phyloP scores from a whole-genome alignment of 2,113 vertebrate genomes.

The Corythornis madagascariensis region DNA sequence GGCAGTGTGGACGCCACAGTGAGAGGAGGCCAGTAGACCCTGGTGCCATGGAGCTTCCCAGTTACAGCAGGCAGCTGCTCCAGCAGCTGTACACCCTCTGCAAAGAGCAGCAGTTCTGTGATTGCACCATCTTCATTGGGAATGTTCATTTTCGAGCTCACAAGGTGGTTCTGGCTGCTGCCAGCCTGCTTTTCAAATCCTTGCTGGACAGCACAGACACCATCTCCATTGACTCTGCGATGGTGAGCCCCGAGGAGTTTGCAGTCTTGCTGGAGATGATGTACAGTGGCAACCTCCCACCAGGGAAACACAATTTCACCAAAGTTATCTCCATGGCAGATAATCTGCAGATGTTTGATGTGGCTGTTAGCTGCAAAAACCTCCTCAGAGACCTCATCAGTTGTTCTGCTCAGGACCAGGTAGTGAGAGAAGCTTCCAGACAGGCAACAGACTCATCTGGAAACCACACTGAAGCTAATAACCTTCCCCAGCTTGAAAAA shows the following conservation, averaged over 20 bases:
- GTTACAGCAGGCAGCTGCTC: constrained; percentile 86
- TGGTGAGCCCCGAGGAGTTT: constrained; percentile 87
- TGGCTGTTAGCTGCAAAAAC: constrained; percentile 87
- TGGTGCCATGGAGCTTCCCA: constrained; percentile 82
- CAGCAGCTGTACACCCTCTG: constrained; percentile 84
- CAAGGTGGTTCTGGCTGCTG: constrained; percentile 87
- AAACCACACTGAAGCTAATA: neutral
- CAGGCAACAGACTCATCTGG: neutral
- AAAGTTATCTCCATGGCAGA: constrained; percentile 84
- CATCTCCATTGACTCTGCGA: constrained; percentile 81
- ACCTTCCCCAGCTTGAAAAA: constrained; percentile 3
- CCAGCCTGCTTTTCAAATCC: constrained; percentile 89
- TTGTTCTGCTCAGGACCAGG: constrained; percentile 54
- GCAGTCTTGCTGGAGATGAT: constrained; percentile 85
- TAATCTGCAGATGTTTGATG: constrained; percentile 92
- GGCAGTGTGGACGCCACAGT: neutral
- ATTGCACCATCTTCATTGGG: constrained; percentile 85
- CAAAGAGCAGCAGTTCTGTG: constrained; percentile 86
- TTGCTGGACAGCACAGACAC: constrained; percentile 83
- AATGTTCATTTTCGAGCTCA: constrained; percentile 81
- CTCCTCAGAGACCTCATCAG: constrained; percentile 81
- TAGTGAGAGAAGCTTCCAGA: constrained; percentile 8
- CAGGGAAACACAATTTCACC: constrained; percentile 87
- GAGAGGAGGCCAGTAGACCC: neutral
- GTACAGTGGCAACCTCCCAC: constrained; percentile 84